Conservation (phyloP, 2,797 vertebrate species). For the Thunnus albacares region DNA sequence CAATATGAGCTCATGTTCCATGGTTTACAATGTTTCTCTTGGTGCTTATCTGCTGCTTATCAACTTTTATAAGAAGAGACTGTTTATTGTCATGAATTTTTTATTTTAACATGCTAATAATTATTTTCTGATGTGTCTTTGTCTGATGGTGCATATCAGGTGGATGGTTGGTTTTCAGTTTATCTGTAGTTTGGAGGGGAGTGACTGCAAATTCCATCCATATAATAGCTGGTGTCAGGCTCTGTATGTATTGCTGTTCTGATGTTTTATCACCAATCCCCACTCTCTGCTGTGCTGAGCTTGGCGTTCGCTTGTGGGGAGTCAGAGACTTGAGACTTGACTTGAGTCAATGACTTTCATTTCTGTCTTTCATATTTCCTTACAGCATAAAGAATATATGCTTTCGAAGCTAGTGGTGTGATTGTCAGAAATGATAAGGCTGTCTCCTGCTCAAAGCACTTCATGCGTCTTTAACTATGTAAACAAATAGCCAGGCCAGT, state of each 20-base stretch:
- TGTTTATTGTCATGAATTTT: not conserved
- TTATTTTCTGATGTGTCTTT: not conserved
- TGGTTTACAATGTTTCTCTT: not conserved
- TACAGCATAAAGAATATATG: too few relatives aligned
- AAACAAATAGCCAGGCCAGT: too few relatives aligned
- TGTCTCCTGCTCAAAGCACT: too few relatives aligned
- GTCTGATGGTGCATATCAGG: constrained; percentile 9
- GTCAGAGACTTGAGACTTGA: too few relatives aligned
- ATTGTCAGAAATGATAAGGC: too few relatives aligned
- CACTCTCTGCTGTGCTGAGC: not conserved
- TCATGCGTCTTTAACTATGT: too few relatives aligned
- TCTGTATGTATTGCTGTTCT: constrained; percentile 4
- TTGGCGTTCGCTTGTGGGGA: constrained; percentile 11
- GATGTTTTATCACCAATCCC: constrained; percentile 14
- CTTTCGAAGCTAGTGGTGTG: too few relatives aligned
- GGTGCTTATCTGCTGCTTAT: not conserved
- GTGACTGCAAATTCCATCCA: constrained; percentile 18
- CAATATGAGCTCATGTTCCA: not conserved
- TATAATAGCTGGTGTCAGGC: constrained; percentile 11
- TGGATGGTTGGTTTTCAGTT: constrained; percentile 13
- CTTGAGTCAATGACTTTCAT: too few relatives aligned
- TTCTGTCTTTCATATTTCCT: too few relatives aligned
- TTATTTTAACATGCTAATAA: not conserved
- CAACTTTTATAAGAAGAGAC: not conserved
- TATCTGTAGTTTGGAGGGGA: not conserved